These are phyloP conservation scores for Pocillopora verrucosa DNA, from an alignment of 64 coral and sea anemone species.

Conservation along the genomic window DNA sequence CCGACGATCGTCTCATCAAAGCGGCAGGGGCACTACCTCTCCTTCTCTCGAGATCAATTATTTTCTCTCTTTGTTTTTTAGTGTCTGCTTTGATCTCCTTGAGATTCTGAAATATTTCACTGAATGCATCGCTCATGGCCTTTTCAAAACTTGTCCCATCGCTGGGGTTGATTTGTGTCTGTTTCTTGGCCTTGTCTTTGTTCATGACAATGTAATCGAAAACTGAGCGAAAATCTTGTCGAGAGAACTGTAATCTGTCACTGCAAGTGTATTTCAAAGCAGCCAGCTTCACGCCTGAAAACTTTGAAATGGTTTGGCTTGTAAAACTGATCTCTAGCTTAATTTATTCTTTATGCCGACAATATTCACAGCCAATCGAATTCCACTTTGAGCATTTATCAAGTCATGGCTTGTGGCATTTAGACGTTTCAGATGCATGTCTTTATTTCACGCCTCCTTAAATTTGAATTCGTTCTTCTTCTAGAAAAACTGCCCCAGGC, in stretches of 20 bases:
- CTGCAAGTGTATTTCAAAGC: neutral
- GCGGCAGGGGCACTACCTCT: conserved; percentile 5
- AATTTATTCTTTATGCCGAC: neutral
- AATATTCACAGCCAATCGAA: neutral
- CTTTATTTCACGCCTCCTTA: too few relatives aligned
- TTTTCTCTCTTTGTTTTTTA: neutral
- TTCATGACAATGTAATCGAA: neutral
- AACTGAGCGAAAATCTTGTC: neutral
- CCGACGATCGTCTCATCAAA: neutral
- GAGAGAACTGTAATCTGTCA: neutral
- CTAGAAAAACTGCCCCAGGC: too few relatives aligned
- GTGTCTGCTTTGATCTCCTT: conserved; percentile 15
- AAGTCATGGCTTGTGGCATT: neutral
- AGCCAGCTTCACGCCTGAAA: neutral
- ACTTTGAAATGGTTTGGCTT: neutral
- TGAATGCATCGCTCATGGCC: conserved; percentile 2
- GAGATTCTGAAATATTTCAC: conserved; percentile 27
- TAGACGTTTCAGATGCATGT: too few relatives aligned
- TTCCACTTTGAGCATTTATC: neutral
- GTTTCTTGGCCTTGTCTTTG: neutral
- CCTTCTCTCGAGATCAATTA: neutral
- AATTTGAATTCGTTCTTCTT: too few relatives aligned
- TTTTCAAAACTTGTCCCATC: neutral
- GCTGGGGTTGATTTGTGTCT: neutral
- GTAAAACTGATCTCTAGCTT: neutral